Conservation (phyloP, 2,113 vertebrate genomes). For the Trinectes maculatus region DNA sequence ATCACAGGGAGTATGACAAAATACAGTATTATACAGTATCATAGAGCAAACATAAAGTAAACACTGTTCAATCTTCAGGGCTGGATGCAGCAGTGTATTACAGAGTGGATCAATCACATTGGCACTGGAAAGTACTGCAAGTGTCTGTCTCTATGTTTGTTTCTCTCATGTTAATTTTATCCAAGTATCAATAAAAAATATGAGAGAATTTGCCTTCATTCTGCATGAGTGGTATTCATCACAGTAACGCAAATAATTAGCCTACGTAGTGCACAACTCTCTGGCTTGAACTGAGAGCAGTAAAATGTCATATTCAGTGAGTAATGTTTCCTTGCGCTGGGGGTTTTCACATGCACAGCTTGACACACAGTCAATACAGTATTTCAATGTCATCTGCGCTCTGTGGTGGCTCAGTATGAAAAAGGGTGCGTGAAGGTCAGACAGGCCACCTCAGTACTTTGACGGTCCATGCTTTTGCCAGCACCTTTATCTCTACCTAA, state of each 20-base stretch:
- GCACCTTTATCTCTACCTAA: slow-evolving; percentile 62
- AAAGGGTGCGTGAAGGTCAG: slow-evolving; percentile 71
- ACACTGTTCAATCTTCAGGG: slow-evolving; percentile 8
- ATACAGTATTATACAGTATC: slow-evolving; percentile 15
- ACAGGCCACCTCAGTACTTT: slow-evolving; percentile 67
- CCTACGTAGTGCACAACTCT: slow-evolving; percentile 50
- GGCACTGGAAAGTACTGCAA: slow-evolving; percentile 16
- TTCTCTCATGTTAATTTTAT: slow-evolving; percentile 44
- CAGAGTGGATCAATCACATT: slow-evolving; percentile 48
- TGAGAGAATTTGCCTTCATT: slow-evolving; percentile 51
- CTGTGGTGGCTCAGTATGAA: slow-evolving; percentile 66
- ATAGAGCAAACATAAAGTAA: slow-evolving; percentile 14
- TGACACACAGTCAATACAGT: slow-evolving; percentile 74
- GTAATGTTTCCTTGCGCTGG: slow-evolving; percentile 64
- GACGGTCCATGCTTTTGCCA: slow-evolving; percentile 66
- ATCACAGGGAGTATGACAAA: slow-evolving; percentile 6
- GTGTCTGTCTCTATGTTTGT: slow-evolving; percentile 1
- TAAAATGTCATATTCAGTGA: slow-evolving; percentile 74
- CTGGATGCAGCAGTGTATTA: slow-evolving; percentile 28
- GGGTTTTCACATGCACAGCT: slow-evolving; percentile 76
- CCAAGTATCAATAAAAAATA: too few relatives aligned
- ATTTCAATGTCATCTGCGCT: slow-evolving; percentile 74
- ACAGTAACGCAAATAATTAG: slow-evolving; percentile 61
- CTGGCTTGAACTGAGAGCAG: slow-evolving; percentile 55
- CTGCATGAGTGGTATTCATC: slow-evolving; percentile 48